Percentiles rank a stretch among this genome's conserved stretches.
phyloP scores from a whole-genome alignment of 2,888 invertebrate genomes.

The Lepidocyrtoides sp. region DNA sequence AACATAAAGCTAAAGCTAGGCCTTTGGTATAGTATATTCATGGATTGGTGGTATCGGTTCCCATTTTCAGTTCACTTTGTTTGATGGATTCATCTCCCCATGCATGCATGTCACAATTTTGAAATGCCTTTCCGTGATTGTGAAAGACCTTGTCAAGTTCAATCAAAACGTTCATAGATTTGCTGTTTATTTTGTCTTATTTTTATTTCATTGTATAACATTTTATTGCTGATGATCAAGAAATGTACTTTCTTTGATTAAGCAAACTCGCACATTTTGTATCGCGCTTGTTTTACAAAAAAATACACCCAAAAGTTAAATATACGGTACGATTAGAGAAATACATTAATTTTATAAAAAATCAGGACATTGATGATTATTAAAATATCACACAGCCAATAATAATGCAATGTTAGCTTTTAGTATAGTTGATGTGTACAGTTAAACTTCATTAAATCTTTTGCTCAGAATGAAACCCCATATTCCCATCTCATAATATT shows the following conservation, averaged over 20 bases:
- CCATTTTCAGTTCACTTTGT: conserved; percentile 46
- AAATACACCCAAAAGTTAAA: no score
- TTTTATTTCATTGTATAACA: conserved; percentile 57
- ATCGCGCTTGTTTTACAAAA: not conserved
- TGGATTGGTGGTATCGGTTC: not conserved
- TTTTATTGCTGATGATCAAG: conserved; percentile 31
- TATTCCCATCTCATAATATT: no score
- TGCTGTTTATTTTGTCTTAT: conserved; percentile 48
- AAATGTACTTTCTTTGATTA: not conserved
- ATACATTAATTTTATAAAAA: no score
- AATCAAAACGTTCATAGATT: conserved; percentile 74
- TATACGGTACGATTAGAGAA: no score
- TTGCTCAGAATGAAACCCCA: no score
- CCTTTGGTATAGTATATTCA: not conserved
- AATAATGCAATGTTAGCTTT: no score
- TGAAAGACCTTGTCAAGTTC: conserved; percentile 83
- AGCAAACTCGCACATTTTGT: not conserved
- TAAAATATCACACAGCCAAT: no score
- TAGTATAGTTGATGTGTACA: no score
- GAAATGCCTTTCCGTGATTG: conserved; percentile 83
- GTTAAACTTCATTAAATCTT: no score
- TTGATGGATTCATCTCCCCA: conserved; percentile 63
- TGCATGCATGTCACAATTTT: conserved; percentile 77
- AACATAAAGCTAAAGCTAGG: not conserved
- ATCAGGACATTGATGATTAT: no score